Base-by-base conservation (phyloP, 2,113 vertebrate species). In the Maccullochella peelii region DNA sequence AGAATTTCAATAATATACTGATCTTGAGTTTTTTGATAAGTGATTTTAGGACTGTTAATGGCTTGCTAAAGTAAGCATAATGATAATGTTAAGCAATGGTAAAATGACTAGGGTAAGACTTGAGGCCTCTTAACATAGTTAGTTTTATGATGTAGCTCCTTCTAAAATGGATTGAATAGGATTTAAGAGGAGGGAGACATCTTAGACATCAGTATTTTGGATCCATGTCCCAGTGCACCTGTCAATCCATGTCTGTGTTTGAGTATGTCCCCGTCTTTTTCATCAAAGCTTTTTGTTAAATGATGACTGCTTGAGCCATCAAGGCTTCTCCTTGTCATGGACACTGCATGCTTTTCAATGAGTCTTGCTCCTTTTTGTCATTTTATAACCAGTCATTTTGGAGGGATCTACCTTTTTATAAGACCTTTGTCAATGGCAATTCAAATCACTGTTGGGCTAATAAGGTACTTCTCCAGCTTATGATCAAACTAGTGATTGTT, bases 11-110 rank as follows among this genome's bases (percentile, higher is more conserved):
- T 85, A 74, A 85, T 86, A 85, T 91, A 90, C 88, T 88, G 75
- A 88, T 85, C 73, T 88, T 92, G 71, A 87, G 27, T 82, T 73
- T 84, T 91, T 88, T 80, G 79, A 73, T 89, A 89, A 90, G 73
- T 83, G 79, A 88, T 93, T 93, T 91, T 93, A 91, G 82, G 82
- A 92, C 83, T 89, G 80, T 92, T 89, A 88, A 86, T 38, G 68
- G 65, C 73, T 89, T 91, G 86, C 69, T 80, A 80, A 91, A 66
- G 81, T 91, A 90, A 94, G 86, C 86, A 33, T 86, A 88, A 83
- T 85, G 68, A 33, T 86, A 88, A 83, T 85, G 68, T 85, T 93
- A 87, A 91, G 86, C 83, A 86, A 84, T 83, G 90, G 67, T 87
- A 84, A 82, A 83, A 82, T 87, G 79, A 89, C 79, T 85, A 86